These are phyloP conservation scores for Catharus ustulatus DNA, from an alignment of 2,797 vertebrate genomes.

Conservation along the genomic window DNA sequence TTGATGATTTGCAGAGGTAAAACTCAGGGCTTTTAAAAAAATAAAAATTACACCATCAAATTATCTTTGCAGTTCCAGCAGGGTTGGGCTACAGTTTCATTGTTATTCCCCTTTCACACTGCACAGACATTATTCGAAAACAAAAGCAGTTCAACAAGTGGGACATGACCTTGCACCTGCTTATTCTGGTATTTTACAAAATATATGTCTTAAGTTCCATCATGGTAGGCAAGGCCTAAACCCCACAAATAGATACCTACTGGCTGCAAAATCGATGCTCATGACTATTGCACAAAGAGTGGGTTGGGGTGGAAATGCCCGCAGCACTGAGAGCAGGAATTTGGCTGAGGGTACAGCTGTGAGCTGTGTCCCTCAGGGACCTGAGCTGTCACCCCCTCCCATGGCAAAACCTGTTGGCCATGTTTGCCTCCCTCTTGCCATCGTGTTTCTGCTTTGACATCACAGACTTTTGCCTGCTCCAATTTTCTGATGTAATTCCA, in stretches of 20 bases:
- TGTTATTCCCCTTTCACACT: background rate
- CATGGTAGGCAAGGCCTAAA: background rate
- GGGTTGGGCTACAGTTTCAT: background rate
- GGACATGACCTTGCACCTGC: background rate
- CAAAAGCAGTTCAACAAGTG: background rate
- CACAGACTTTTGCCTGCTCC: background rate
- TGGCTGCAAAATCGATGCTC: background rate
- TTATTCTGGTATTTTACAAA: background rate
- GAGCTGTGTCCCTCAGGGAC: background rate
- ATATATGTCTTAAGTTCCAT: background rate
- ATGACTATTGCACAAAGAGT: background rate
- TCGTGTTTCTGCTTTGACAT: background rate
- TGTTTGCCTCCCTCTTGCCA: background rate
- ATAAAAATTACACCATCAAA: background rate
- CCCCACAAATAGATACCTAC: background rate
- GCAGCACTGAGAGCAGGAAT: background rate
- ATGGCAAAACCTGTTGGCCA: background rate
- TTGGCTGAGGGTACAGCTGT: background rate
- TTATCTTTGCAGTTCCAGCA: background rate
- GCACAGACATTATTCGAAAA: background rate
- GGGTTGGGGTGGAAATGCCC: rapidly evolving
- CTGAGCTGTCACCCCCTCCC: background rate
- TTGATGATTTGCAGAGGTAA: background rate
- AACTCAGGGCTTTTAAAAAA: background rate
- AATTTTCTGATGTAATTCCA: background rate